Conservation (phyloP, 2,797 vertebrate species). For the Myiotriccus ornatus region DNA sequence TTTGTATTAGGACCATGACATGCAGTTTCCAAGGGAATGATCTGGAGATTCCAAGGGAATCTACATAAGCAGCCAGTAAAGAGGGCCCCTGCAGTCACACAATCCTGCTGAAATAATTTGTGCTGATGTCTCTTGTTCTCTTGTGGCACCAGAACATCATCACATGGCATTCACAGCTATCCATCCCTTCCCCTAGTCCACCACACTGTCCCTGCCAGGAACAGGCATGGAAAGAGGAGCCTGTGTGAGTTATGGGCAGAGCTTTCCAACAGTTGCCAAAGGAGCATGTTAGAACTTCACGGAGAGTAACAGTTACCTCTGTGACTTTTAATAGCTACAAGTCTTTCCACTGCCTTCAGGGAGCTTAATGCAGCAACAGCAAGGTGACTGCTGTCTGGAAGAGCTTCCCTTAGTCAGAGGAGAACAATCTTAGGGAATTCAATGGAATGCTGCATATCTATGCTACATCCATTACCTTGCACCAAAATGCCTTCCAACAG, state of each 20-base stretch:
- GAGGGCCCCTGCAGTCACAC: background rate
- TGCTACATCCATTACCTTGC: background rate
- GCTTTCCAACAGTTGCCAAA: background rate
- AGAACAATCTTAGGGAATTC: background rate
- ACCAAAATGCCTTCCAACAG: background rate
- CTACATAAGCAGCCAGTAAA: background rate
- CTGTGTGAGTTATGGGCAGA: background rate
- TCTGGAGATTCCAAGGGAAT: background rate
- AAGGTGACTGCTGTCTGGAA: background rate
- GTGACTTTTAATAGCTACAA: background rate
- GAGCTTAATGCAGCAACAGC: background rate
- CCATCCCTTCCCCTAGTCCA: background rate
- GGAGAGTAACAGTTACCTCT: background rate
- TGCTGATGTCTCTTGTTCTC: background rate
- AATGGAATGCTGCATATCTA: background rate
- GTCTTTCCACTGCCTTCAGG: background rate
- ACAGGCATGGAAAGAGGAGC: background rate
- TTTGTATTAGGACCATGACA: background rate
- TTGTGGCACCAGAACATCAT: background rate
- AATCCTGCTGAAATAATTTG: background rate
- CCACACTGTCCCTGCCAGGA: background rate
- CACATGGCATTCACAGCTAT: background rate
- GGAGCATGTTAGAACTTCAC: background rate
- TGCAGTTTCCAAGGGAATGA: background rate
- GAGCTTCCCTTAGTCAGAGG: background rate